phyloP scores from a whole-genome alignment of 2,797 vertebrate genomes.

The Rhinoraja longicauda region DNA sequence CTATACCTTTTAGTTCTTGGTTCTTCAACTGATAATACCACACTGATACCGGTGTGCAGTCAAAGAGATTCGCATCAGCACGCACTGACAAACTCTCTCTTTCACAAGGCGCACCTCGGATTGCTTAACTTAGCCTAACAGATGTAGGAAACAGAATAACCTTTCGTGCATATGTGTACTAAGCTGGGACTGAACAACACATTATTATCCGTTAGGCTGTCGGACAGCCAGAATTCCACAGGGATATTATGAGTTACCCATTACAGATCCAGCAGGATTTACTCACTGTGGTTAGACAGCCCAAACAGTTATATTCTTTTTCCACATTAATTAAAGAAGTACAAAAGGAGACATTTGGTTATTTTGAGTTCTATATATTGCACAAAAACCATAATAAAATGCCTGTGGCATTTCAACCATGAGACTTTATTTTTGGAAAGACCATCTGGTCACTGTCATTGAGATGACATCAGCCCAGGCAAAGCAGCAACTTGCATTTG shows the following conservation, averaged over 20 bases:
- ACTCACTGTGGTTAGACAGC: constrained; percentile 24
- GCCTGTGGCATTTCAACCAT: background rate
- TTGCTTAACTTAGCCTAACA: constrained; percentile 11
- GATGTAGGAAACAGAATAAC: constrained; percentile 15
- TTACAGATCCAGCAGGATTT: constrained; percentile 31
- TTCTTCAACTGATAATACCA: too few species aligned
- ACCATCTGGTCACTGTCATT: background rate
- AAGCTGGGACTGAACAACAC: background rate
- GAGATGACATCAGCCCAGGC: background rate
- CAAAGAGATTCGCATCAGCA: too few species aligned
- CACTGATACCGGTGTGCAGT: too few species aligned
- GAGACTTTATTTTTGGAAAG: background rate
- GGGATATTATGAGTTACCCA: constrained; percentile 20
- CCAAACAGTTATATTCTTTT: constrained; percentile 7
- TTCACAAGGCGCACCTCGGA: background rate
- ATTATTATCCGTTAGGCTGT: background rate
- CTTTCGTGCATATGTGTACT: background rate
- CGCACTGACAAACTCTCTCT: background rate
- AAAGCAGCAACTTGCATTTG: background rate
- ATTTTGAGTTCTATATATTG: background rate
- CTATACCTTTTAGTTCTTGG: too few species aligned
- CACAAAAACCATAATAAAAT: background rate
- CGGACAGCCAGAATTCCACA: background rate
- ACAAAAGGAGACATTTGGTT: constrained; percentile 2
- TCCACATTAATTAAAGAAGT: constrained; percentile 26